phyloP scores from a whole-genome alignment of 1,140 invertebrate species.

The Bombus sibiricus region DNA sequence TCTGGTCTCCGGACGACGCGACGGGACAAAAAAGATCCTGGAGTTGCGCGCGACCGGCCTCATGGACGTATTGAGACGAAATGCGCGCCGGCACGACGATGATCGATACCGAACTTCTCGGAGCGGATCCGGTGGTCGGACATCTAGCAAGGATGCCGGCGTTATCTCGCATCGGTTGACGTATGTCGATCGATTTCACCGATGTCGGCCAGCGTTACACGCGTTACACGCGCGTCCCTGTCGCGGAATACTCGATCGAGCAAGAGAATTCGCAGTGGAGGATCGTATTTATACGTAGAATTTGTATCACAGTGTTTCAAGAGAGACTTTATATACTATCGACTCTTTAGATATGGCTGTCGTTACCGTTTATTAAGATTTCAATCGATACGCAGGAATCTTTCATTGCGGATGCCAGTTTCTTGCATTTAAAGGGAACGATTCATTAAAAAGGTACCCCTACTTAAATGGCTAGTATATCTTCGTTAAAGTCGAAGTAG shows the following conservation, averaged over 20 bases:
- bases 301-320: neutral
- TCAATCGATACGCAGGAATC: too few relatives aligned
- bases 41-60: slow-evolving; percentile 58
- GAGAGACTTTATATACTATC: neutral
- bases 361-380: neutral
- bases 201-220: slow-evolving; percentile 16
- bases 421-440: too few relatives aligned
- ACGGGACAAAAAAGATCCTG: slow-evolving; percentile 63
- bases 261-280: neutral
- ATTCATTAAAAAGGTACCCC: too few relatives aligned
- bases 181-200: slow-evolving; percentile 43
- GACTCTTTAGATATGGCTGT: neutral
- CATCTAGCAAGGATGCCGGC: slow-evolving; percentile 36
- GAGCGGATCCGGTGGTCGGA: slow-evolving; percentile 47
- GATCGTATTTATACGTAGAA: neutral
- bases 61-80: slow-evolving; percentile 74
- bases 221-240: neutral
- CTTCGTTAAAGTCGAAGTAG: neutral
- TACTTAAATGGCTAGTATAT: neutral
- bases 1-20: slow-evolving; percentile 45
- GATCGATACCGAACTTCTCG: slow-evolving; percentile 55
- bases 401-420: too few relatives aligned
- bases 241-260: neutral
- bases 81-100: slow-evolving; percentile 55
- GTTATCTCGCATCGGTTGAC: slow-evolving; percentile 56